Base-by-base conservation (phyloP, 2,113 vertebrate genomes). In the Odontophorus gujanensis region DNA sequence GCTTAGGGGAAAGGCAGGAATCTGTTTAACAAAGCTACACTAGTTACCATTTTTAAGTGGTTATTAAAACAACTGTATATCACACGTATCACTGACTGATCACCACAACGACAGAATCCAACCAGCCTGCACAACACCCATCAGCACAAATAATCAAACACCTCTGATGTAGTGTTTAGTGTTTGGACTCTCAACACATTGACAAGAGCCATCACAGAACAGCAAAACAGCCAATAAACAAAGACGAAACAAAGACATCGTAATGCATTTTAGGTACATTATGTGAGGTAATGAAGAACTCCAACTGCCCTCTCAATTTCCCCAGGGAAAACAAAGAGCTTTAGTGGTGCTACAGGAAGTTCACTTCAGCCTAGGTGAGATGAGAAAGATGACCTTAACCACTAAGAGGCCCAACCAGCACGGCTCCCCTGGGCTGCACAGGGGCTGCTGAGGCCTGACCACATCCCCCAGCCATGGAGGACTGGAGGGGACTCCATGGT, bases 381-480 rank as follows among this genome's bases (percentile, higher is more conserved):
- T 1, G 5, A 76, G 36, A 72, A 34, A 0, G 2, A 43, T 10
- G 42, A 21, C 30, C 30, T 73, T 22, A 47, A 90, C 48, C 28
- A 26, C 6, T 0, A 2, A 34, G 11, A 51, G 69, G 25, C 42
- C 30, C n/a, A 43, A 26, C 30, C 6, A 0, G 2, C 51, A 28
- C 7, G 8, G 51, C 26, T 28, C 15, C 26, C 14, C 26, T 53
- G 51, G 51, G 51, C 51, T 53, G 26, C 14, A 53, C 14, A 28
- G 26, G 51, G 8, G 14, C 9, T 26, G 25, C 14, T 53, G 28
- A 53, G 69, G 25, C 40, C 40, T 38, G 48, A 20, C n/a, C 5
- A 0, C 2, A 4, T 20, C 45, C 34, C n/a, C 40, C 19, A 15
- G 18, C 36, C 12, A 7, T 1, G 24, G 3, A 11, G 7, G 45